Evolutionary conservation across 1,140 invertebrate species (phyloP), one percentile per base, ranked within the genome.

Genomic region (Atta cephalotes): DNA sequence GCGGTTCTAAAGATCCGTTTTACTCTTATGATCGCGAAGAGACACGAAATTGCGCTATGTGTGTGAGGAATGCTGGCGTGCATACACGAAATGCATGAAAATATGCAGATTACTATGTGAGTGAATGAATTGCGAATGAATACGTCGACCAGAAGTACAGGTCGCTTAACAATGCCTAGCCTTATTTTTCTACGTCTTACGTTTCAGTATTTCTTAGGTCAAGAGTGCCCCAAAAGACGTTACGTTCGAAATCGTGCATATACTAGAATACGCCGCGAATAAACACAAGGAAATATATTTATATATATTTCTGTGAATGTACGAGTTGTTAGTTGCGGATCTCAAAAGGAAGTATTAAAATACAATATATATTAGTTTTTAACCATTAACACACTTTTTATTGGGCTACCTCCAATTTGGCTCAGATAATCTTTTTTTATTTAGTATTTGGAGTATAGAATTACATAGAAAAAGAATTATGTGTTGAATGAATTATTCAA

Each of bases 121-220:
- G 56, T 14, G 25, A 39, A 18, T 81, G 63, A 25, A 82, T 62
- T 39, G n/a, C n/a, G 56, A 74, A n/a, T 51, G 35, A 82, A 84
- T 51, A 76, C 28, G 70, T 84, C 70, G 80, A 76, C 70, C 71
- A 63, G 70, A 84, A 60, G 18, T 85, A 74, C 12, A 25, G 70
- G 68, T 90, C 84, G 87, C 85, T 87, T 87, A 91, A 91, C 79
- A 94, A 88, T 89, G 91, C 91, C 92, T 93, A 93, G 94, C 93
- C 91, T 95, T 95, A 94, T 95, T 95, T 95, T 95, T 94, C 93
- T 94, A 94, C 93, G 72, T 91, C 89, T 93, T 94, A 88, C 88
- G 93, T 94, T 94, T 89, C 92, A 94, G 93, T 94, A 93, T 94
- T 94, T 88, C 89, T 85, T 91, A 92, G 87, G 68, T 78, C 90